Percentiles rank a stretch among this genome's conserved stretches.
These are phyloP conservation scores for Umimayanthus chanpuru DNA, from an alignment of 92 coral and sea anemone genomes.

Conservation along the genomic window DNA sequence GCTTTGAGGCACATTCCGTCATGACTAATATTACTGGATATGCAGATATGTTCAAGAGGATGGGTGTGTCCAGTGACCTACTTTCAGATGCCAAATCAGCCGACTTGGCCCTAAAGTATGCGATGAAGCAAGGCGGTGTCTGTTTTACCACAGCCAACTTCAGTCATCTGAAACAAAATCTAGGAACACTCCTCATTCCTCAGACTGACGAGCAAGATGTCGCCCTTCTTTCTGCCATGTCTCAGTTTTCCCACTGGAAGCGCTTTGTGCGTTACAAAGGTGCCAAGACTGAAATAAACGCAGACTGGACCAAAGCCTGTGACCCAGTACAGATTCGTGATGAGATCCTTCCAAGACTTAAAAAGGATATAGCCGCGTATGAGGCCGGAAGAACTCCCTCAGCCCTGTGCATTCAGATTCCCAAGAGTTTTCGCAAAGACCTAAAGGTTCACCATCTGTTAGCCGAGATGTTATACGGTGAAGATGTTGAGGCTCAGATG, in stretches of 20 bases:
- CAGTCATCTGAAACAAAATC: slow-evolving; percentile 51
- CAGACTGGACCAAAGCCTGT: slow-evolving; percentile 55
- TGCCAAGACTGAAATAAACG: slow-evolving; percentile 47
- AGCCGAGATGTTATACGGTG: slow-evolving; percentile 65
- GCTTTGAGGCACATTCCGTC: slow-evolving; percentile 67
- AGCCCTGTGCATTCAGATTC: slow-evolving; percentile 54
- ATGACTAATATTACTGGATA: slow-evolving; percentile 60
- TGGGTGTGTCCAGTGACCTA: slow-evolving; percentile 20
- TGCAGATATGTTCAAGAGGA: slow-evolving; percentile 44
- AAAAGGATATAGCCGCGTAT: slow-evolving; percentile 54
- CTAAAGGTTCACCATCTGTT: slow-evolving; percentile 47
- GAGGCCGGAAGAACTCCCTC: slow-evolving; percentile 60
- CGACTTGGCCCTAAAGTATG: slow-evolving; percentile 56
- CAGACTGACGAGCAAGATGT: slow-evolving; percentile 41
- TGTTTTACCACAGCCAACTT: slow-evolving; percentile 64
- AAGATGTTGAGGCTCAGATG: slow-evolving; percentile 56
- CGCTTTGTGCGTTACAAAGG: slow-evolving; percentile 64
- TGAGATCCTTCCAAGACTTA: slow-evolving; percentile 65
- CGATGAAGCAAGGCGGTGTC: slow-evolving; percentile 57
- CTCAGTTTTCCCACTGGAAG: slow-evolving; percentile 52
- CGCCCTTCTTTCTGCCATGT: slow-evolving; percentile 48
- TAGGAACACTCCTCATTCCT: slow-evolving; percentile 35
- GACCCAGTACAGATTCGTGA: slow-evolving; percentile 55
- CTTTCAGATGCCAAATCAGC: slow-evolving; percentile 47
- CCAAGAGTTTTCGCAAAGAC: slow-evolving; percentile 58